Conservation (phyloP, 2,113 vertebrate genomes). For the Calyptommatus sinebrachiatus region DNA sequence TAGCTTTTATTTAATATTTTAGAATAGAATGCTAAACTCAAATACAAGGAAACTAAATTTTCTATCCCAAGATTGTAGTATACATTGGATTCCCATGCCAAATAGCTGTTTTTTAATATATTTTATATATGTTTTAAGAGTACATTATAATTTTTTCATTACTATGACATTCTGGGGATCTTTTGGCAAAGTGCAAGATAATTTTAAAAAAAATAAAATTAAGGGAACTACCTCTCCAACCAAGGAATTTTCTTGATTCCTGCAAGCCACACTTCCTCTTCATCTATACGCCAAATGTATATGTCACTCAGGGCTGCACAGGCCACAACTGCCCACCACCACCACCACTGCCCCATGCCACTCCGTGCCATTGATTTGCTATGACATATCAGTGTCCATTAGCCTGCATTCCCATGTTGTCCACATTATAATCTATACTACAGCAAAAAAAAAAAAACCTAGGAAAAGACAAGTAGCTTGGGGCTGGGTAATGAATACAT, state of each 20-base stretch:
- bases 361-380: too few relatives aligned
- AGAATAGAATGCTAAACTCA: not conserved
- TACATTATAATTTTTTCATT: too few relatives aligned
- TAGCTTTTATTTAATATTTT: not conserved
- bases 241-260: too few relatives aligned
- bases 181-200: too few relatives aligned
- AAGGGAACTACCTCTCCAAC: too few relatives aligned
- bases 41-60: not conserved
- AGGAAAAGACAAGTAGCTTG: constrained; percentile 14
- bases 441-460: not conserved
- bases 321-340: not conserved
- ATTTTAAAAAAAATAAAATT: too few relatives aligned
- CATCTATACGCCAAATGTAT: not conserved
- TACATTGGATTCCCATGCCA: not conserved
- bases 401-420: not conserved
- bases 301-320: not conserved
- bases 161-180: too few relatives aligned
- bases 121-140: too few relatives aligned
- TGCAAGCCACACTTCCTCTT: not conserved
- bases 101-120: too few relatives aligned
- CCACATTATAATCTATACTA: not conserved
- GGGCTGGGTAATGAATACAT: constrained; percentile 34
- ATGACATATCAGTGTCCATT: not conserved
- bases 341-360: not conserved
- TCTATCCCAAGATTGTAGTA: not conserved